A percentile compares a stretch with the other conserved stretches of the same genome.
phyloP scores from a whole-genome alignment of 2,888 invertebrate species.

The Andrena dorsata region DNA sequence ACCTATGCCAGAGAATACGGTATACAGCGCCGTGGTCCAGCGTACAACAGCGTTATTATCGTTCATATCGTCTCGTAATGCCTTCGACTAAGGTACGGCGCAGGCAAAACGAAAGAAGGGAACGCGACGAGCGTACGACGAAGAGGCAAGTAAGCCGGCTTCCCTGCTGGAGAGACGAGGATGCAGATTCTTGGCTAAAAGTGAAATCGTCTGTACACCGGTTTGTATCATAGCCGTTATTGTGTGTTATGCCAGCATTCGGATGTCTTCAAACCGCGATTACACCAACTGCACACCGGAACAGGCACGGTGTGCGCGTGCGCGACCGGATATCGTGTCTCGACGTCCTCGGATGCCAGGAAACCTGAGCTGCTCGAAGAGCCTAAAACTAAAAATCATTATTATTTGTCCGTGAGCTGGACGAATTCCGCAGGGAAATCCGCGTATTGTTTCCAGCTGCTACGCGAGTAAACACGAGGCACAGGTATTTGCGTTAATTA shows the following conservation, averaged over 20 bases:
- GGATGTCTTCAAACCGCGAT: constrained; percentile 50
- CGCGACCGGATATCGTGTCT: constrained; percentile 36
- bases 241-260: constrained; percentile 67
- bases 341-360: background rate
- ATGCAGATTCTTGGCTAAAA: constrained; percentile 66
- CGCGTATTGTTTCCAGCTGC: constrained; percentile 48
- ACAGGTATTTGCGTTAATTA: constrained; percentile 67
- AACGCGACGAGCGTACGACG: constrained; percentile 5
- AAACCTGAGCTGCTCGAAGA: background rate
- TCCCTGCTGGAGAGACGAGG: constrained; percentile 26
- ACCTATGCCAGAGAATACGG: constrained; percentile 14
- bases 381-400: constrained; percentile 2
- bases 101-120: constrained; percentile 1
- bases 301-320: constrained; percentile 21
- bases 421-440: constrained; percentile 43
- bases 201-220: constrained; percentile 71
- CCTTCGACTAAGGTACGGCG: constrained; percentile 5
- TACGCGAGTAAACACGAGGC: constrained; percentile 45
- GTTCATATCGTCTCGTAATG: constrained; percentile 34
- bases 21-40: constrained; percentile 19
- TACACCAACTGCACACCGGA: constrained; percentile 49
- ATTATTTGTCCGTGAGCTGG: constrained; percentile 24
- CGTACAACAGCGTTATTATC: constrained; percentile 28
- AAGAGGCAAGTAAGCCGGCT: constrained; percentile 2
- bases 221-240: constrained; percentile 72